Conservation (phyloP, 2,797 vertebrate species). For the Galaxias olidus region DNA sequence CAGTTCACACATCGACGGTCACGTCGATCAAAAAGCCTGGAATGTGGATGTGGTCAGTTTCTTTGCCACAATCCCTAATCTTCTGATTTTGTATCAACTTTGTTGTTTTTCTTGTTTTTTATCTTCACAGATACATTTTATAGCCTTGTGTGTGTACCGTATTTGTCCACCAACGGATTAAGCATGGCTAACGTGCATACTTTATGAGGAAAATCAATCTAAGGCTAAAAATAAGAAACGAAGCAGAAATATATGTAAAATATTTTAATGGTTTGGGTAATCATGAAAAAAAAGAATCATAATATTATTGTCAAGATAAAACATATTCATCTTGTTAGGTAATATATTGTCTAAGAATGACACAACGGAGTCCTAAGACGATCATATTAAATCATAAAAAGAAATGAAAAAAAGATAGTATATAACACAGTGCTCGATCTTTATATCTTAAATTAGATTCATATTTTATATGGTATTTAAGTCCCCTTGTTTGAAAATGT, state of each 20-base stretch:
- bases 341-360: slow-evolving; percentile 54
- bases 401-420: slow-evolving; percentile 13
- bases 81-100: too few species aligned
- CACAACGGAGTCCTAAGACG: slow-evolving; percentile 42
- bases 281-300: slow-evolving; percentile 40
- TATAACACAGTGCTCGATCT: slow-evolving; percentile 40
- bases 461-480: slow-evolving; percentile 16
- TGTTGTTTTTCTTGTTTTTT: too few species aligned
- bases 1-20: too few species aligned
- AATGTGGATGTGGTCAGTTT: too few species aligned
- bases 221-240: slow-evolving; percentile 16
- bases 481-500: slow-evolving; percentile 27
- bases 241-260: slow-evolving; percentile 54
- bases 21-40: too few species aligned
- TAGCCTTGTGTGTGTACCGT: too few species aligned
- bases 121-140: too few species aligned
- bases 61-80: too few species aligned
- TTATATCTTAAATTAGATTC: slow-evolving; percentile 12
- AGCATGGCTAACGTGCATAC: too few species aligned
- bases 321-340: slow-evolving; percentile 49
- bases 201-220: too few species aligned
- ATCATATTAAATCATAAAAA: slow-evolving; percentile 46
- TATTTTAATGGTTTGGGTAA: slow-evolving; percentile 59
- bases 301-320: slow-evolving; percentile 40
- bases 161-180: too few species aligned